Base-by-base conservation (phyloP, 1,140 invertebrate genomes). In the Drosophila nannoptera region DNA sequence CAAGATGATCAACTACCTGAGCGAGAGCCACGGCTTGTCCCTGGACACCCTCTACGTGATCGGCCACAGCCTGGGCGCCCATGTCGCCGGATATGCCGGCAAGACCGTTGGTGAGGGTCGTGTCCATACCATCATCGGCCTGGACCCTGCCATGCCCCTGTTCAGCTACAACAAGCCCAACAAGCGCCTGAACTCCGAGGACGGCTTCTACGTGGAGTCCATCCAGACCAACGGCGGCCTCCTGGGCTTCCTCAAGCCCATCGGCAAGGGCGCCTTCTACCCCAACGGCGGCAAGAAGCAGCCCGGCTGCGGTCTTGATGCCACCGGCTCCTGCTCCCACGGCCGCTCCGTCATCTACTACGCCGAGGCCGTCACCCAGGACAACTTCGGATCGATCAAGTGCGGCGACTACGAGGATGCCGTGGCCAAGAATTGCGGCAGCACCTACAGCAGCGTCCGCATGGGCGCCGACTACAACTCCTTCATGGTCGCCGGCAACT, bases 221-320 rank as follows among this genome's bases (percentile, higher is more conserved):
- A 93, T 95, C 52, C 94, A 96, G 74, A 94, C 94, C 0, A 92
- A 94, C 68, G 92, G 91, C 22, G 92, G 92, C 8, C 80, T 91
- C 56, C 84, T 93, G 8, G 93, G 91, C 73, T 92, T 93, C 55
- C 45, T 84, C 7, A 65, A 68, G 5, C 83, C 89, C 4, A 77
- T 91, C 22, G 91, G 92, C 14, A 83, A 91, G 66, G 90, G 89
- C 29, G 92, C 93, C 70, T 93, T 92, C 49, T 73, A 73, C 14
- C 91, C 91, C 2, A 92, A 93, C 69, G 91, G 92, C 3, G 91
- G 91, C 7, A 55, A 52, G 6, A 33, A 58, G 0, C 93, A 94
- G 78, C 91, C 91, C 4, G 92, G 92, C 7, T 94, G 92, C 50
- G 67, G 93, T 5, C 0, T 68, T 0, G 72, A 88, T 55, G 5